Base-by-base conservation (phyloP, 2,797 vertebrate species). In the Ctenosaura bakeri region DNA sequence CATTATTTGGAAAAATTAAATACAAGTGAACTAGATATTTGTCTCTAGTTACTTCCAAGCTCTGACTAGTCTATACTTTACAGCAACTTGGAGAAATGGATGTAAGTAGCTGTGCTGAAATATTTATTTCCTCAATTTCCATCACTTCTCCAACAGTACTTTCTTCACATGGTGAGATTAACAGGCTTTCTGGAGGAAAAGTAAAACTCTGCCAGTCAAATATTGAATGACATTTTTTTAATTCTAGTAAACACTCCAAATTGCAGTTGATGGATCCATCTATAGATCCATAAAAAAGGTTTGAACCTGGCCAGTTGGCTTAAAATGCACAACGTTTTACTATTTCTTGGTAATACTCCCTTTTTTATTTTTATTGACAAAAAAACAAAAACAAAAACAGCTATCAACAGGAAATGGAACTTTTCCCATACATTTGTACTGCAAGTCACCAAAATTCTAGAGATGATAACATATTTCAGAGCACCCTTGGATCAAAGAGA, bases 291-390 rank as follows among this genome's bases (percentile, higher is more conserved):
- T 77, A 66, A 77, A 69, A 69, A 77, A 87, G 42, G 56, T 42
- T 82, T 64, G n/a, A 87, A 82, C 35, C 77, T 86, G 64, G 38
- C 50, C 20, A 66, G 18, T 87, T 42, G 16, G n/a, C 69, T 90
- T 86, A 86, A 86, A 52, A 76, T 24, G 13, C 54, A n/a, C 64
- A 87, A 76, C 71, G n/a, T 87, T 76, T 64, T 76, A 6, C 54
- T 87, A 29, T 20, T 83, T 66, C 79, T 81, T 87, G 24, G n/a
- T 87, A 59, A 77, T 83, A 29, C 77, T 81, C 80, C 42, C 64
- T 76, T 90, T 90, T 83, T 83, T 74, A 90, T 66, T 77, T 87
- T 64, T 87, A 87, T 82, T 76, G 85, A 83, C 78, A 64, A 83
- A 76, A 87, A 77, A 52, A n/a, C 69, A n/a, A n/a, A n/a, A n/a